phyloP scores from a whole-genome alignment of 2,797 vertebrate species.

The Eospalax fontanierii region DNA sequence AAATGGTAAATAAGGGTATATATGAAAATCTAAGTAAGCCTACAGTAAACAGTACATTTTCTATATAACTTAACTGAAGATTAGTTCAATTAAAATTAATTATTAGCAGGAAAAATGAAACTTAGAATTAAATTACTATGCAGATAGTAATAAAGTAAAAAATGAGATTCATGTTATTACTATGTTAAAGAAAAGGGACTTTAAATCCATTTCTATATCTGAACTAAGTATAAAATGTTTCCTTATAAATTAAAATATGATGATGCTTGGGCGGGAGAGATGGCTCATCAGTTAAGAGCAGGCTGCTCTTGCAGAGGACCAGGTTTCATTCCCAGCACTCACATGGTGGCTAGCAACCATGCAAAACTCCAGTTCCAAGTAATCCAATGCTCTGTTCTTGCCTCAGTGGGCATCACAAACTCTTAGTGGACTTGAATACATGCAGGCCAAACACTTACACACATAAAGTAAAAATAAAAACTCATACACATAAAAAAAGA shows the following conservation, averaged over 20 bases:
- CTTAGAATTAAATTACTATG: constrained; percentile 8
- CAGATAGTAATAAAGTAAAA: constrained; percentile 27
- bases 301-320: no score
- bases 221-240: constrained; percentile 19
- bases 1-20: constrained; percentile 31
- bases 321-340: no score
- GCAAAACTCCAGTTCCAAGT: no score
- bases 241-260: neutral
- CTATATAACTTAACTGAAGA: neutral
- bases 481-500: neutral
- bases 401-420: no score
- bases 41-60: constrained; percentile 7
- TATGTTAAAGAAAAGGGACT: constrained; percentile 6
- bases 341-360: no score
- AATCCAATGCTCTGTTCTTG: no score
- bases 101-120: constrained; percentile 21
- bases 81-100: constrained; percentile 25
- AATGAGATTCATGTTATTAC: neutral
- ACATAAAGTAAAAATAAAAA: no score
- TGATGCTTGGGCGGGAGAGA: no score
- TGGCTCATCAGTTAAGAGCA: no score
- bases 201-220: constrained; percentile 1
- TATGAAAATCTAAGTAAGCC: neutral
- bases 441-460: no score
- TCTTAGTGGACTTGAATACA: no score